These are phyloP conservation scores for Acromyrmex heyeri DNA, from an alignment of 1,140 invertebrate genomes.

Conservation along the genomic window DNA sequence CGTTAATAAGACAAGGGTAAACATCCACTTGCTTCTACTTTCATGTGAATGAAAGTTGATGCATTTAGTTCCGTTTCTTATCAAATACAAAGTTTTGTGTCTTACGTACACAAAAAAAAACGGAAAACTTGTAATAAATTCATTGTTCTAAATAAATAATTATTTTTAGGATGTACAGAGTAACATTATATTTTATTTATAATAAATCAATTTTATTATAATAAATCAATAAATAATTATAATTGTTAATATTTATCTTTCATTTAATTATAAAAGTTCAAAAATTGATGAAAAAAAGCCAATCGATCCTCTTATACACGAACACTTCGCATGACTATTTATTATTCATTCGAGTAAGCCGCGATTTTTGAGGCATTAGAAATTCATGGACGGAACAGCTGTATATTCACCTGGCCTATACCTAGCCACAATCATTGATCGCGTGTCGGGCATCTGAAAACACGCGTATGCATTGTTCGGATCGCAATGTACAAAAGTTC, in stretches of 20 bases:
- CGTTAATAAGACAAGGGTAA: slow-evolving; percentile 66
- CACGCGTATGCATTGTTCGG: slow-evolving; percentile 43
- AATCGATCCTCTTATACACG: slow-evolving; percentile 1
- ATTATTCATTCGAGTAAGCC: slow-evolving; percentile 55
- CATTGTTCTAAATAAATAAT: background rate
- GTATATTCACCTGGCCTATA: slow-evolving; percentile 65
- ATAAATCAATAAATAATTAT: background rate
- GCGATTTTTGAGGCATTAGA: slow-evolving; percentile 62
- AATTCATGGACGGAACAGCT: slow-evolving; percentile 63
- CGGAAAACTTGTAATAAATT: background rate
- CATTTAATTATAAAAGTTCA: slow-evolving; percentile 11
- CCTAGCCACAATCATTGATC: slow-evolving; percentile 59
- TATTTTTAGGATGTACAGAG: background rate
- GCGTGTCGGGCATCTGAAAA: slow-evolving; percentile 54
- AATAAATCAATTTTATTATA: slow-evolving; percentile 6
- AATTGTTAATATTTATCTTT: slow-evolving; percentile 21
- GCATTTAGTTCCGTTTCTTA: background rate
- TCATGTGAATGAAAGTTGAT: slow-evolving; percentile 35
- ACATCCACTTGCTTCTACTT: slow-evolving; percentile 56
- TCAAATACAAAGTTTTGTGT: background rate
- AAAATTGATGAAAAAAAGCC: background rate
- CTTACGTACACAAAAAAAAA: background rate
- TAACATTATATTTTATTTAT: background rate
- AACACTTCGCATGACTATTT: slow-evolving; percentile 35
- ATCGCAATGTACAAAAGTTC: slow-evolving; percentile 48